Conservation (phyloP, 2,888 invertebrate genomes). For the Protula sp. region DNA sequence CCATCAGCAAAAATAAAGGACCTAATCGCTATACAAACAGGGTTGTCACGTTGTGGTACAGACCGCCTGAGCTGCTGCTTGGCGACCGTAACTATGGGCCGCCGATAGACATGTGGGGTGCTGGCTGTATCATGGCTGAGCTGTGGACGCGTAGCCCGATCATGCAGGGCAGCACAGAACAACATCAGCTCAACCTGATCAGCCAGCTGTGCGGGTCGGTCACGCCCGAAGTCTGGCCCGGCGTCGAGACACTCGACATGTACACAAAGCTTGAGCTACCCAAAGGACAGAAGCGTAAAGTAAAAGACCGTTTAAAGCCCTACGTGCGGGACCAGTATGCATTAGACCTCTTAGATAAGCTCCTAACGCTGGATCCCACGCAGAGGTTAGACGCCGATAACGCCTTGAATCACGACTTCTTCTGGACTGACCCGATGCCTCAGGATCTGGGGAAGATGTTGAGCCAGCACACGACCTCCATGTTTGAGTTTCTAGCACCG, state of each 20-base stretch:
- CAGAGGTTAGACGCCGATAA: conserved; percentile 84
- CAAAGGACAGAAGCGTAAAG: conserved; percentile 45
- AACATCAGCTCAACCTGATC: conserved; percentile 89
- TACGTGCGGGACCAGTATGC: conserved; percentile 89
- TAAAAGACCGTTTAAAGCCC: conserved; percentile 63
- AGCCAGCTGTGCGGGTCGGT: conserved; percentile 95
- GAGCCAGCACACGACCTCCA: conserved; percentile 81
- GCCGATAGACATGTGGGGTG: conserved; percentile 85
- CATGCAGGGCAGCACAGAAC: conserved; percentile 82
- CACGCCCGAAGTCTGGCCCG: conserved; percentile 65
- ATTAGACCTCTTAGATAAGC: conserved; percentile 84
- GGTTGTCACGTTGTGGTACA: conserved; percentile 95
- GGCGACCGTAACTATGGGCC: conserved; percentile 86
- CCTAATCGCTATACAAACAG: conserved; percentile 91
- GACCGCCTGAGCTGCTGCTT: conserved; percentile 57
- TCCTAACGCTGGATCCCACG: conserved; percentile 85
- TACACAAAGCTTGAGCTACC: conserved; percentile 59
- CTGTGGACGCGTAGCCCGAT: conserved; percentile 87
- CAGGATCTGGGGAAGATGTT: conserved; percentile 68
- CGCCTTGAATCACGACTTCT: conserved; percentile 94
- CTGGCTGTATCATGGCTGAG: conserved; percentile 99
- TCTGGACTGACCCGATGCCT: conserved; percentile 97
- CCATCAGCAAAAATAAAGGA: conserved; percentile 83
- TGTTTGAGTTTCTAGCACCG: conserved; percentile 88
- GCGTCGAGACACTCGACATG: conserved; percentile 80